Percentiles rank a stretch among this genome's conserved stretches.
These are phyloP conservation scores for Zoanthus sociatus DNA, from an alignment of 92 coral and sea anemone species.

Conservation along the genomic window DNA sequence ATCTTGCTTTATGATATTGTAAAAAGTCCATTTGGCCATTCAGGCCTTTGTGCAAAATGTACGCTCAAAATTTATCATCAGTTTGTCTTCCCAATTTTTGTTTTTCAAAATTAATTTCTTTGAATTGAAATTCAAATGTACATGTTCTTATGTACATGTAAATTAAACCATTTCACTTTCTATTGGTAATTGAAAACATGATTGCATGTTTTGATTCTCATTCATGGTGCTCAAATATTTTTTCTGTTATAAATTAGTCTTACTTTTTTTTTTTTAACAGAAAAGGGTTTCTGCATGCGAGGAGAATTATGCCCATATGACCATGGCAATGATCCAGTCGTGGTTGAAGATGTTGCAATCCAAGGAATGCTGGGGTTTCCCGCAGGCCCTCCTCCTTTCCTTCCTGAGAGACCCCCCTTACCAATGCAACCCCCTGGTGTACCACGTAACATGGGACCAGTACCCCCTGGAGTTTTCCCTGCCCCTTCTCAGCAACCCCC, in stretches of 20 bases:
- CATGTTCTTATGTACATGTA: no score
- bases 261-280: conserved; percentile 55
- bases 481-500: conserved; percentile 78
- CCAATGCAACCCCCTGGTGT: conserved; percentile 67
- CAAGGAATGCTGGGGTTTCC: conserved; percentile 92
- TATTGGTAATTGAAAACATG: no score
- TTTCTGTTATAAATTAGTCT: neutral
- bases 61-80: no score
- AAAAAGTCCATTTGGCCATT: no score
- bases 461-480: conserved; percentile 70
- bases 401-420: conserved; percentile 82
- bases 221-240: no score
- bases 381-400: conserved; percentile 74
- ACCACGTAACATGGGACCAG: conserved; percentile 71
- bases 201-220: no score
- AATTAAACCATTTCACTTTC: no score
- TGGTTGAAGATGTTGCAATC: conserved; percentile 89
- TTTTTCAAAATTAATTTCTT: no score
- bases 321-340: conserved; percentile 98
- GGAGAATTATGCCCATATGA: conserved; percentile 98
- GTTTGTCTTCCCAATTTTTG: no score
- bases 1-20: no score
- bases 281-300: conserved; percentile 97
- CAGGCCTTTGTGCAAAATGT: no score
- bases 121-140: no score